These are phyloP conservation scores for Drosophila auraria DNA, from an alignment of 1,140 invertebrate genomes.

Conservation along the genomic window DNA sequence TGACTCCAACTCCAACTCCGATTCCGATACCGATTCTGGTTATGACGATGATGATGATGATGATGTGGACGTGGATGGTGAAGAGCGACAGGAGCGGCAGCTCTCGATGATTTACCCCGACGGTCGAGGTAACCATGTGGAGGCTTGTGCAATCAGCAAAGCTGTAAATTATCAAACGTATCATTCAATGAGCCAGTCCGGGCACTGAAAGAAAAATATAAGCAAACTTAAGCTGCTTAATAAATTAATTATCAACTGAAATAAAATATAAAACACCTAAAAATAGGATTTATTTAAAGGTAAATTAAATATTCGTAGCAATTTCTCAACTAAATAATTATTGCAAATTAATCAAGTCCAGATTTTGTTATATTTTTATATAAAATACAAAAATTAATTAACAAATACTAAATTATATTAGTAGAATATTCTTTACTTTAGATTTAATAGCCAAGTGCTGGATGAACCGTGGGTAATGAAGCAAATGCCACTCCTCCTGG, in stretches of 20 bases:
- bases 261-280: too few relatives aligned
- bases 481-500: constrained; percentile 38
- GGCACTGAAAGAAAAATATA: constrained; percentile 10
- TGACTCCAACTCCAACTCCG: neutral
- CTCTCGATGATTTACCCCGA: constrained; percentile 5
- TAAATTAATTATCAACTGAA: too few relatives aligned
- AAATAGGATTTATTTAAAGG: too few relatives aligned
- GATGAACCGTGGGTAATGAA: constrained; percentile 47
- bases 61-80: neutral
- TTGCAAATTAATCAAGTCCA: too few relatives aligned
- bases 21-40: constrained; percentile 5
- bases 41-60: constrained; percentile 15
- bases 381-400: too few relatives aligned
- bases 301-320: too few relatives aligned
- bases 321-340: too few relatives aligned
- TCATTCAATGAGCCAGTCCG: constrained; percentile 50
- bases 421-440: too few relatives aligned
- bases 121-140: constrained; percentile 42
- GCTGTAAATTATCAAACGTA: constrained; percentile 79
- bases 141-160: constrained; percentile 67
- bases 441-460: constrained; percentile 8
- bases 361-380: too few relatives aligned
- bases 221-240: too few relatives aligned
- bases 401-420: too few relatives aligned
- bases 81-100: neutral